Percentiles rank a stretch among this genome's conserved stretches.
Conservation (phyloP, 1,140 invertebrate genomes). For the Conopomorpha cramerella region DNA sequence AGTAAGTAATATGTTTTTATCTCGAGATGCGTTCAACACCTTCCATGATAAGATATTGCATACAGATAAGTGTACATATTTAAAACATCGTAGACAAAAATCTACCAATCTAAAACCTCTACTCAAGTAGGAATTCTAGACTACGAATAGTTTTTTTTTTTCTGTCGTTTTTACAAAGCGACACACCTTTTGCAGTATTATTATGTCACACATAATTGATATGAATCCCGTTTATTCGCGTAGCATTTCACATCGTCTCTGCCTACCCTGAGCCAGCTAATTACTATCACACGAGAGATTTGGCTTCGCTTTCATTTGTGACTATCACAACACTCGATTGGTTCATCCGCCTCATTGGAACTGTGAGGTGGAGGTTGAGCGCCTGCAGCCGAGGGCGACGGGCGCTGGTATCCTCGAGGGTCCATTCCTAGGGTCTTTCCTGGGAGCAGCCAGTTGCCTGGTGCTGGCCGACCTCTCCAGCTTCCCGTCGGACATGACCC, state of each 20-base stretch:
- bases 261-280: too few species aligned
- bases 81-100: too few species aligned
- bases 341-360: conserved; percentile 34
- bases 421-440: conserved; percentile 62
- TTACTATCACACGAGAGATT: neutral
- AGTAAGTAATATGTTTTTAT: too few species aligned
- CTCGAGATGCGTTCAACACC: too few species aligned
- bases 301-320: neutral
- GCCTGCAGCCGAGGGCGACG: conserved; percentile 47
- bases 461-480: conserved; percentile 60
- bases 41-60: too few species aligned
- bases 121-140: too few species aligned
- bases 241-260: too few species aligned
- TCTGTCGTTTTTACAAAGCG: neutral
- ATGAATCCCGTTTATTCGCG: too few species aligned
- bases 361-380: conserved; percentile 45
- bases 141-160: too few species aligned
- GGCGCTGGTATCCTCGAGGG: conserved; percentile 64
- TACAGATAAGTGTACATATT: too few species aligned
- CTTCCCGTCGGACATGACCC: conserved; percentile 74
- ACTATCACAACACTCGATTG: conserved; percentile 7
- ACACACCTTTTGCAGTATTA: neutral
- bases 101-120: too few species aligned
- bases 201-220: too few species aligned
- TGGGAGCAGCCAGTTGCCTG: conserved; percentile 51